Evolutionary conservation across 2,113 vertebrate genomes (phyloP).

Genomic region (Zapornia atra): DNA sequence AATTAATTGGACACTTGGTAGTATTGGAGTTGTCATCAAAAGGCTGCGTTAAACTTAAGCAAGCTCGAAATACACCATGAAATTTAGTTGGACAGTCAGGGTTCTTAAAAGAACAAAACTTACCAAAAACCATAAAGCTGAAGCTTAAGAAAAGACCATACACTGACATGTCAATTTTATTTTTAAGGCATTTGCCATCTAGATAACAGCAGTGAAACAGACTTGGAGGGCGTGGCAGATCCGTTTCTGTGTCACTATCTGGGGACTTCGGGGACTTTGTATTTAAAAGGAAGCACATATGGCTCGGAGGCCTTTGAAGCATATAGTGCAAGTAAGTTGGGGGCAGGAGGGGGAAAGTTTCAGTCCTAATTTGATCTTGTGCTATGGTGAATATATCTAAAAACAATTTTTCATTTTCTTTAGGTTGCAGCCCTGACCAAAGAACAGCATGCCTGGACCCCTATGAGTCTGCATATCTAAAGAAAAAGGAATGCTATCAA

Average conservation of each 20-base stretch:
- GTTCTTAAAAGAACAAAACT: background rate
- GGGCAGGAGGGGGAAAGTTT: background rate
- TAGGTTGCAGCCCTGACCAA: slow-evolving; percentile 82
- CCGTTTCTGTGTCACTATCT: slow-evolving; percentile 88
- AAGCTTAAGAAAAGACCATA: background rate
- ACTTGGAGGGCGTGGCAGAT: slow-evolving; percentile 85
- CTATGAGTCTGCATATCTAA: slow-evolving; percentile 76
- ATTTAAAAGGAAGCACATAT: slow-evolving; percentile 81
- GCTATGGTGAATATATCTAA: background rate
- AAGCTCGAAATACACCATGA: background rate
- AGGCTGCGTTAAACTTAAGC: background rate
- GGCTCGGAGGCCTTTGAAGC: slow-evolving; percentile 76
- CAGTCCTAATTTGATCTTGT: background rate
- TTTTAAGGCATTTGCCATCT: slow-evolving; percentile 84
- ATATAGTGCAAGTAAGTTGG: slow-evolving; percentile 68
- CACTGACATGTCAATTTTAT: background rate
- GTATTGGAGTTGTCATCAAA: background rate
- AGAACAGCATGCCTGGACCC: slow-evolving; percentile 73
- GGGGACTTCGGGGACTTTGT: slow-evolving; percentile 80
- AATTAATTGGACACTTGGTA: background rate
- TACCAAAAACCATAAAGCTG: background rate
- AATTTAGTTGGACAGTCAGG: background rate
- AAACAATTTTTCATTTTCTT: background rate
- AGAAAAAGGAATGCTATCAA: slow-evolving; percentile 78
- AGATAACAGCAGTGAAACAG: slow-evolving; percentile 88